A percentile compares a stretch with the other conserved stretches of the same genome.
phyloP scores from a whole-genome alignment of 2,113 vertebrate genomes.

The Catagonus wagneri region DNA sequence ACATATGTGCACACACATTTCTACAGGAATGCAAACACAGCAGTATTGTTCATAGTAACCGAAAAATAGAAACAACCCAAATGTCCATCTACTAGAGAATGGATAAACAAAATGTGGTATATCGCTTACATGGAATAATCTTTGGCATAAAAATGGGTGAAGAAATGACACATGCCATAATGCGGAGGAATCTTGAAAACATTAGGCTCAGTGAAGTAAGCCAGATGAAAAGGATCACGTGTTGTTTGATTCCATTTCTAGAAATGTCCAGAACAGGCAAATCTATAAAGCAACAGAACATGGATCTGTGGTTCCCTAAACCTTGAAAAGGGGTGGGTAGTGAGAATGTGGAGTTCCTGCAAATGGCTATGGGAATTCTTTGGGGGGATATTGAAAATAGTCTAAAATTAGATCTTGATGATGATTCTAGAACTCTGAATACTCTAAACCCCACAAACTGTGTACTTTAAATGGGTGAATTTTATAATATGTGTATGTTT shows the following conservation, averaged over 20 bases:
- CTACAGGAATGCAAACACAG: neutral
- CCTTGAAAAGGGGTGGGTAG: neutral
- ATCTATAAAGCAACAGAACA: neutral
- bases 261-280: neutral
- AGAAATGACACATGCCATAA: neutral
- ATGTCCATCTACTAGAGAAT: neutral
- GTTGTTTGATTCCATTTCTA: neutral
- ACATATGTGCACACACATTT: neutral
- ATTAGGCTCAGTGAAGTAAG: slow-evolving; percentile 35
- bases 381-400: neutral
- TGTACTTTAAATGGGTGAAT: neutral
- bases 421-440: neutral
- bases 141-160: slow-evolving; percentile 24
- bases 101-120: neutral
- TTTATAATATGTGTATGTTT: neutral
- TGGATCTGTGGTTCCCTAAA: neutral
- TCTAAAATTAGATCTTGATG: neutral
- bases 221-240: neutral
- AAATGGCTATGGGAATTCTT: neutral
- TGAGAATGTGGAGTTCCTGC: neutral
- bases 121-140: slow-evolving; percentile 11
- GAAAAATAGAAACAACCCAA: neutral
- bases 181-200: neutral
- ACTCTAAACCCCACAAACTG: neutral
- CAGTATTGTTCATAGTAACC: neutral